Evolutionary conservation across 2,888 invertebrate species (phyloP).

Genomic region (Leucophora obtusa): DNA sequence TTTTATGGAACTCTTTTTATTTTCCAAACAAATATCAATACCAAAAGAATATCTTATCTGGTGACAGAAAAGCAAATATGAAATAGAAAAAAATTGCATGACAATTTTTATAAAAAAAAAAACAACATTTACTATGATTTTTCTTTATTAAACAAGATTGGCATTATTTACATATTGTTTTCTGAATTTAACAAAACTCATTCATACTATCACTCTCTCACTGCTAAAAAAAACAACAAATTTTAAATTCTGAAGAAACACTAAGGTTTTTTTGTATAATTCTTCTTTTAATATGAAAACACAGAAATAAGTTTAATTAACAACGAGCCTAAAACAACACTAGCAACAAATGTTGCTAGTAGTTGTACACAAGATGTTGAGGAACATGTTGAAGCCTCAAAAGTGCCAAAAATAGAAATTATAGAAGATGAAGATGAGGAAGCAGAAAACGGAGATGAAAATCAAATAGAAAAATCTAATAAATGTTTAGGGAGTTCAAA

Average conservation of each 20-base stretch:
- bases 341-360: constrained; percentile 40
- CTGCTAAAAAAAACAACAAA: constrained; percentile 20
- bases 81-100: constrained; percentile 48
- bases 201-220: constrained; percentile 6
- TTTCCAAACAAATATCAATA: constrained; percentile 12
- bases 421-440: constrained; percentile 64
- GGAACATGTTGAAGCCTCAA: constrained; percentile 49
- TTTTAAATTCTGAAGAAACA: constrained; percentile 34
- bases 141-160: constrained; percentile 35
- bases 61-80: constrained; percentile 23
- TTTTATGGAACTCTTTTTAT: constrained; percentile 37
- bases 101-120: constrained; percentile 20
- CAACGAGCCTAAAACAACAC: constrained; percentile 36
- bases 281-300: constrained; percentile 51
- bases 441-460: constrained; percentile 42
- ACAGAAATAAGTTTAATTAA: constrained; percentile 47
- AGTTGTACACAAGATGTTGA: constrained; percentile 21
- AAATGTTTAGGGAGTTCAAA: background rate
- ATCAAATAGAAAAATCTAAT: constrained; percentile 15
- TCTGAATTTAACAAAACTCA: background rate
- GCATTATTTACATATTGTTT: constrained; percentile 4
- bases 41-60: constrained; percentile 39
- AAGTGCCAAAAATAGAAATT: constrained; percentile 68
- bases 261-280: constrained; percentile 55
- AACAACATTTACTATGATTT: constrained; percentile 31